Evolutionary conservation across 2,797 vertebrate species (phyloP).

Genomic region (Botia kubotai): DNA sequence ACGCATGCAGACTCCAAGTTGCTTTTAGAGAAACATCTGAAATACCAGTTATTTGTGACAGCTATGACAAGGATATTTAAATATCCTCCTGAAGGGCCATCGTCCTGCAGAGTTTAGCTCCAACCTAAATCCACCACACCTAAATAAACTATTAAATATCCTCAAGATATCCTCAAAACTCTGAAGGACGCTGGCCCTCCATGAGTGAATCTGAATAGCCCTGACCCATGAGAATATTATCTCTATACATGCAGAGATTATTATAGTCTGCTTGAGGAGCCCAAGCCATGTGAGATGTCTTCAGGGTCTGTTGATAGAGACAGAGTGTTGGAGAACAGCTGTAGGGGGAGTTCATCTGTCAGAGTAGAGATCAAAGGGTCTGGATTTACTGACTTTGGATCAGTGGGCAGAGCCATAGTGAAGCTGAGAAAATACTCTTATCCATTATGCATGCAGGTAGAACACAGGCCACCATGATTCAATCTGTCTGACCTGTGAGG

Average conservation of each 20-base stretch:
- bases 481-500: slow-evolving; percentile 42
- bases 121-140: no score
- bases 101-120: neutral
- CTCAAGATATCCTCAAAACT: neutral
- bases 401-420: slow-evolving; percentile 30
- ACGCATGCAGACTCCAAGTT: no score
- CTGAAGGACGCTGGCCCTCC: neutral
- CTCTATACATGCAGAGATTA: neutral
- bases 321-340: slow-evolving; percentile 27
- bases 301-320: neutral
- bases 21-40: no score
- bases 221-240: neutral
- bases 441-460: slow-evolving; percentile 52
- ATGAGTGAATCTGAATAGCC: neutral
- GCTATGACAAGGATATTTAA: no score
- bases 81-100: no score
- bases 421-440: slow-evolving; percentile 43
- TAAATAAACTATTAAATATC: neutral
- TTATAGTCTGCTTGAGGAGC: slow-evolving; percentile 5
- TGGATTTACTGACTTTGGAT: slow-evolving; percentile 57
- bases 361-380: slow-evolving; percentile 66
- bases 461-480: slow-evolving; percentile 35
- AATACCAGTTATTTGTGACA: no score
- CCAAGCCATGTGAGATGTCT: neutral
- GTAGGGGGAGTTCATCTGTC: slow-evolving; percentile 51